phyloP scores from a whole-genome alignment of 2,113 vertebrate genomes.

The Circaetus cinerascens region DNA sequence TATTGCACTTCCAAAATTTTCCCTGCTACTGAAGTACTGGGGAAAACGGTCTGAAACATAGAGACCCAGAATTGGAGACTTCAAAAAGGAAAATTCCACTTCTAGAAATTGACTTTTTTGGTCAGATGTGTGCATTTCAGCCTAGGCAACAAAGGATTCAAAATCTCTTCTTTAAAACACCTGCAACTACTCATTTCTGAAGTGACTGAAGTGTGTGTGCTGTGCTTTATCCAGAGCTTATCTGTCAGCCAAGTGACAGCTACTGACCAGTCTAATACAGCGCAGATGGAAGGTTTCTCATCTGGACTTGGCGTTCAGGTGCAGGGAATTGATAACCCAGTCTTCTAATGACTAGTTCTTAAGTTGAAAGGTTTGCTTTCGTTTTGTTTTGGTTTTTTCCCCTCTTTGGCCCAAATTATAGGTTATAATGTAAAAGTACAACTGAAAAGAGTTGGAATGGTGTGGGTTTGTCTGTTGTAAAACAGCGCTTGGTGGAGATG shows the following conservation, averaged over 20 bases:
- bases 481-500: not conserved
- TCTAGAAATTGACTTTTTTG: not conserved
- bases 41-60: not conserved
- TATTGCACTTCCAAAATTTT: constrained; percentile 4
- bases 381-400: accelerated
- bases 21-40: not conserved
- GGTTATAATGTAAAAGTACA: not conserved
- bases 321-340: not conserved
- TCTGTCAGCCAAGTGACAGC: not conserved
- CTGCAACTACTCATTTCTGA: not conserved
- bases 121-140: not conserved
- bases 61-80: not conserved
- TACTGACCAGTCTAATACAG: accelerated
- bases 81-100: not conserved
- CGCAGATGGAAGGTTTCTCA: not conserved
- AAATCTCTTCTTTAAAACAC: not conserved
- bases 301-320: not conserved
- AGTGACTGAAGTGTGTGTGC: not conserved
- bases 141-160: not conserved
- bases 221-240: not conserved
- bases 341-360: not conserved
- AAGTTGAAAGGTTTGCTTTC: not conserved
- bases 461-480: not conserved
- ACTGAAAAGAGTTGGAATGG: not conserved
- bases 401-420: not conserved